phyloP scores from a whole-genome alignment of 53 echinoderm and acorn worm genomes.

The Holothuria scabra region DNA sequence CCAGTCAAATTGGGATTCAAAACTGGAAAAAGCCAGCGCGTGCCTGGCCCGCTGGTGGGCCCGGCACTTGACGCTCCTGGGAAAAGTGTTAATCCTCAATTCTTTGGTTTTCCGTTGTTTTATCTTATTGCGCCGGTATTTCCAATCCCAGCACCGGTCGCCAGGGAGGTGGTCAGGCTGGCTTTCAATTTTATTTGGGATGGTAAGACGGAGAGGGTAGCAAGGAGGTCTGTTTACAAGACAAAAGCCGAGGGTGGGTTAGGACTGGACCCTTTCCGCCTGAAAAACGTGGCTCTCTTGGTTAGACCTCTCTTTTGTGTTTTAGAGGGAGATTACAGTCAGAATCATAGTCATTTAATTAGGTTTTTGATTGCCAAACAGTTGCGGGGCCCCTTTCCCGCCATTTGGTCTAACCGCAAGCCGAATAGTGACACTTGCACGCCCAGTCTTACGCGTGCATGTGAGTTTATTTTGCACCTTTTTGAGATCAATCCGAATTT shows the following conservation, averaged over 20 bases:
- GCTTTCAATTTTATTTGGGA: conserved; percentile 6
- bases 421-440: neutral
- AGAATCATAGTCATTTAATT: neutral
- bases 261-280: conserved; percentile 5
- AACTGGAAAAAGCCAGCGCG: too few species aligned
- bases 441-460: too few species aligned
- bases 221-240: neutral
- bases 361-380: neutral
- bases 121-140: conserved; percentile 7
- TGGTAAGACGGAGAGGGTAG: neutral
- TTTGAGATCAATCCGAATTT: too few species aligned
- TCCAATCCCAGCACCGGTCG: neutral
- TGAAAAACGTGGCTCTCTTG: neutral
- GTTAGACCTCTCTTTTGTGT: neutral
- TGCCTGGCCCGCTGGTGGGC: too few species aligned
- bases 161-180: neutral
- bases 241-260: neutral
- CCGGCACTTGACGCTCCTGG: too few species aligned
- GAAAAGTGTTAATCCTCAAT: too few species aligned
- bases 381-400: neutral
- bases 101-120: neutral
- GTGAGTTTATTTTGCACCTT: too few species aligned
- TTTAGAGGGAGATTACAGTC: neutral
- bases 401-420: neutral
- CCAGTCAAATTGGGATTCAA: too few species aligned